Conservation (phyloP, 2,888 invertebrate species). For the Folsomia manolachei region DNA sequence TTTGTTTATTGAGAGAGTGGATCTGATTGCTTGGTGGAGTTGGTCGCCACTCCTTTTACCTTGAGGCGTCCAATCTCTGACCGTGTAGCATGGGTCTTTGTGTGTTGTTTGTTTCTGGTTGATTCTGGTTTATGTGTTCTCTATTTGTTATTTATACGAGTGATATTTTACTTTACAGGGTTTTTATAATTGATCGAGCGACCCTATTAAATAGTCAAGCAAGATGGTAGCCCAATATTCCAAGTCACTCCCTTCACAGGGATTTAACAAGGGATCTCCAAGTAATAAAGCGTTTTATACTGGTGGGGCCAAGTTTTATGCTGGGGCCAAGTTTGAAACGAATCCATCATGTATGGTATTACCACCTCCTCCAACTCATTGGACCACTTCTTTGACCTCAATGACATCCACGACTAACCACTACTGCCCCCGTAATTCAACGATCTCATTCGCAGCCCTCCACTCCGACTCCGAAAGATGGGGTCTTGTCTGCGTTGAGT, state of each 20-base stretch:
- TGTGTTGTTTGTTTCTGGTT: too few relatives aligned
- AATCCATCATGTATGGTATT: slow-evolving; percentile 40
- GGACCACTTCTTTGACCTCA: slow-evolving; percentile 40
- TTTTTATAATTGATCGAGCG: too few relatives aligned
- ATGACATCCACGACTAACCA: too few relatives aligned
- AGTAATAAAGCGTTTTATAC: too few relatives aligned
- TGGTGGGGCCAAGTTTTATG: slow-evolving; percentile 42
- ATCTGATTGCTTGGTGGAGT: neutral
- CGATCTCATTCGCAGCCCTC: slow-evolving; percentile 46
- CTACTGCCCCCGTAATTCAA: too few relatives aligned
- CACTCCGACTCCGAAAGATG: slow-evolving; percentile 37
- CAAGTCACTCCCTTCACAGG: too few relatives aligned
- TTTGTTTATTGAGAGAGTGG: neutral
- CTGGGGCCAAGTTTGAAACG: slow-evolving; percentile 49
- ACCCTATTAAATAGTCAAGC: too few relatives aligned
- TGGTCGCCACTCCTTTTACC: neutral
- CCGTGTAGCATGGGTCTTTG: neutral
- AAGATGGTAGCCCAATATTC: too few relatives aligned
- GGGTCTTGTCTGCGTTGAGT: slow-evolving; percentile 26
- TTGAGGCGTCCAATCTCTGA: neutral
- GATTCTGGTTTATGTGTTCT: too few relatives aligned
- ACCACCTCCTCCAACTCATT: slow-evolving; percentile 46
- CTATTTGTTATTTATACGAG: too few relatives aligned
- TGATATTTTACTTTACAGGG: too few relatives aligned
- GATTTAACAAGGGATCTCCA: too few relatives aligned